Base-by-base conservation (phyloP, 2,113 vertebrate genomes). In the Greenwoodochromis staneri region DNA sequence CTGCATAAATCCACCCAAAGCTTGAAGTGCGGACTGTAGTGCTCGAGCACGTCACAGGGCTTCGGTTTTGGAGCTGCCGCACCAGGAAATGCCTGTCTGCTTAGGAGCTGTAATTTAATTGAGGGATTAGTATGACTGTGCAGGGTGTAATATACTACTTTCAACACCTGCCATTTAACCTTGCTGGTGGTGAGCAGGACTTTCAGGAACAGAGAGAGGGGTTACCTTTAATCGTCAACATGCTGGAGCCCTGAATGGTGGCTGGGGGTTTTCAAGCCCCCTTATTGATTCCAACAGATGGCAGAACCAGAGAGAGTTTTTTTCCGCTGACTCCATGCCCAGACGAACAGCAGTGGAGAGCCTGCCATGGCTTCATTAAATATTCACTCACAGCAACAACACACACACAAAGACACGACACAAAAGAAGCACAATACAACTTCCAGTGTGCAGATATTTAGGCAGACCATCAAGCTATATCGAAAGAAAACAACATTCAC, bases 231-330 rank as follows among this genome's bases (percentile, higher is more conserved):
- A 96, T 94, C 94, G 90, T 92, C 90, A 95, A 87, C 94, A 95
- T 94, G 95, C 92, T 87, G 89, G 61, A 93, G 91, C 89, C 90
- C 85, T 88, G 93, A 95, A 92, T 21, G 86, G 86, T 53, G 87
- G 91, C 86, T 88, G 90, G 90, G 93, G 93, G 85, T 90, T 94
- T 94, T 90, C 47, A 14, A 86, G 85, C 88, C 89, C 90, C 86
- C 95, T 92, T 94, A 95, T 96, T 94, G 94, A 95, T 95, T 94
- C 92, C 93, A 96, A 94, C 96, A 96, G 95, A 96, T 97, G 96
- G 96, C 91, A 84, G 82, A 88, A 89, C 76, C 90, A 94, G 94
- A 91, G 89, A 84, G 84, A 89, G 81, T 92, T 91, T 94, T 69
- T 73, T 94, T 95, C 89, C 87, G 86, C 94, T 96, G 95, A 96